Percentiles rank a stretch among this genome's conserved stretches.
These are phyloP conservation scores for Stegophylla sp. DNA, from an alignment of 2,888 invertebrate genomes.

Conservation along the genomic window DNA sequence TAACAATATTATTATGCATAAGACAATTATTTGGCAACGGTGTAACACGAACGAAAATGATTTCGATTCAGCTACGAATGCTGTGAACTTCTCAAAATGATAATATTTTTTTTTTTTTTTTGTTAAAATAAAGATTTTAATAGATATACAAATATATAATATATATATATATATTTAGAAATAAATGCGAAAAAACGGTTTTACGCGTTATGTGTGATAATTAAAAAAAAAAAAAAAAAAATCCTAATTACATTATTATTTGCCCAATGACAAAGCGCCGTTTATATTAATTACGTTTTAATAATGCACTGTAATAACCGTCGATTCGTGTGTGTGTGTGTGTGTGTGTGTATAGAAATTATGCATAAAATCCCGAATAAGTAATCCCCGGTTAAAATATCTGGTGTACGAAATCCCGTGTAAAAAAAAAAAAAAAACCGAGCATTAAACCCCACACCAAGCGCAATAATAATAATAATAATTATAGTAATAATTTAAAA, in stretches of 20 bases:
- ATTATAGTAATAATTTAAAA: slow-evolving; percentile 51
- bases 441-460: slow-evolving; percentile 29
- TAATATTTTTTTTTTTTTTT: neutral
- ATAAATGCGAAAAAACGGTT: neutral
- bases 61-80: neutral
- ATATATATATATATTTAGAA: too few relatives aligned
- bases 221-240: slow-evolving; percentile 16
- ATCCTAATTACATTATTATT: slow-evolving; percentile 18
- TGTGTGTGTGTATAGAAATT: neutral
- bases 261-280: slow-evolving; percentile 19
- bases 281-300: slow-evolving; percentile 52
- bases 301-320: slow-evolving; percentile 26
- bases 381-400: slow-evolving; percentile 42
- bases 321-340: neutral
- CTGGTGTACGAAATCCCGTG: slow-evolving; percentile 11
- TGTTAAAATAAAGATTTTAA: too few relatives aligned
- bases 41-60: too few relatives aligned
- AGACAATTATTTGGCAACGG: too few relatives aligned
- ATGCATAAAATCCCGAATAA: slow-evolving; percentile 26
- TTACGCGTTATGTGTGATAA: neutral
- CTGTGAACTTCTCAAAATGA: too few relatives aligned
- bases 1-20: too few relatives aligned
- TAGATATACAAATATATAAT: too few relatives aligned
- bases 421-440: slow-evolving; percentile 10
- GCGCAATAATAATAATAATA: slow-evolving; percentile 47